Evolutionary conservation across 2,797 vertebrate genomes (phyloP).

Genomic region (Rallus crepitans): DNA sequence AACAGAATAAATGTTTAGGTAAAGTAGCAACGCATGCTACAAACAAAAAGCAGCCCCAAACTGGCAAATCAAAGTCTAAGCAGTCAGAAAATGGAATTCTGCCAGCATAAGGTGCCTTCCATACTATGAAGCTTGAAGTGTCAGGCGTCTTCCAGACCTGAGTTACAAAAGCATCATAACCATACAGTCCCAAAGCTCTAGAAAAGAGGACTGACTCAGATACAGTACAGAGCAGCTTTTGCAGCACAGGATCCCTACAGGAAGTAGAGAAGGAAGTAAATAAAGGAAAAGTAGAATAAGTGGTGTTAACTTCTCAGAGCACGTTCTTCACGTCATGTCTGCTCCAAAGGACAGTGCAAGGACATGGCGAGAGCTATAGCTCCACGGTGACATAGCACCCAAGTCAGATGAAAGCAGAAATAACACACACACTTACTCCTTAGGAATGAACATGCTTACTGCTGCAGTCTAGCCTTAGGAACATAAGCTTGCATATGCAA

Average conservation of each 20-base stretch:
- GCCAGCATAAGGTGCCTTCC: background rate
- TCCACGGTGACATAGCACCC: background rate
- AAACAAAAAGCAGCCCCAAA: background rate
- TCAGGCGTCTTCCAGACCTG: background rate
- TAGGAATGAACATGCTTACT: background rate
- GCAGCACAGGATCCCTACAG: background rate
- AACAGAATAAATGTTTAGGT: background rate
- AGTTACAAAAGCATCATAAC: accelerated
- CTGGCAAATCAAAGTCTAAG: background rate
- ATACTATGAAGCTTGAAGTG: background rate
- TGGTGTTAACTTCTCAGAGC: background rate
- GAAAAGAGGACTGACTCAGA: background rate
- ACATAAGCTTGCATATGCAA: background rate
- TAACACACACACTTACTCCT: background rate
- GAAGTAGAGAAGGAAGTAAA: background rate
- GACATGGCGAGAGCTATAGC: background rate
- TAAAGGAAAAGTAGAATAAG: background rate
- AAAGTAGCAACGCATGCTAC: background rate
- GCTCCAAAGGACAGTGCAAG: background rate
- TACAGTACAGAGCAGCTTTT: background rate
- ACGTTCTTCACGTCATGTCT: background rate
- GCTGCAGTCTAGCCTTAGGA: background rate
- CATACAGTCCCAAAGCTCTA: background rate
- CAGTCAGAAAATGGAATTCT: background rate
- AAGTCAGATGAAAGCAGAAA: background rate